These are phyloP conservation scores for Coryphaenoides rupestris DNA, from an alignment of 2,113 vertebrate genomes.

Conservation along the genomic window DNA sequence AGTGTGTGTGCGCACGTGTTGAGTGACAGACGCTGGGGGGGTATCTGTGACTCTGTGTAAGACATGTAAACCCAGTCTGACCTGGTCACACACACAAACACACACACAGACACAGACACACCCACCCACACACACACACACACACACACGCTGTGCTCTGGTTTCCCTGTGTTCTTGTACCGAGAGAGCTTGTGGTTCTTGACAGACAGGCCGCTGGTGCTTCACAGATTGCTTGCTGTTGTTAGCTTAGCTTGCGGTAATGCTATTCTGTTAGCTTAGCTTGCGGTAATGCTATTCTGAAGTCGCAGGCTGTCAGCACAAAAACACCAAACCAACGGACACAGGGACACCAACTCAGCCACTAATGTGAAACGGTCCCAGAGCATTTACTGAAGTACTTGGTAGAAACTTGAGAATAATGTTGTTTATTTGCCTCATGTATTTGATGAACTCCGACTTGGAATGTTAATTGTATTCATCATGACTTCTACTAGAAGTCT, in stretches of 20 bases:
- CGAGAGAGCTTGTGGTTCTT: conserved; percentile 39
- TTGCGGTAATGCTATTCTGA: conserved; percentile 2
- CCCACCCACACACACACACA: conserved; percentile 13
- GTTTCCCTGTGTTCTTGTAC: conserved; percentile 38
- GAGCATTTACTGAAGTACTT: not conserved
- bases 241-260: conserved; percentile 4
- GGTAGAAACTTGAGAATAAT: not conserved
- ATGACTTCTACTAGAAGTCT: too few relatives aligned
- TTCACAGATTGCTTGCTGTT: conserved; percentile 5
- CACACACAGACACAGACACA: conserved; percentile 5
- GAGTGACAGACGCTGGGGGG: conserved; percentile 1
- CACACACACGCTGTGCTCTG: conserved; percentile 44
- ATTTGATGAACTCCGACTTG: too few relatives aligned
- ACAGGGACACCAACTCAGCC: not conserved
- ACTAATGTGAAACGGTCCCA: not conserved
- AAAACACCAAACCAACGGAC: not conserved
- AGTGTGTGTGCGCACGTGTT: conserved; percentile 18
- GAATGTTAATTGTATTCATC: too few relatives aligned
- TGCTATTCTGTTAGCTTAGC: too few relatives aligned
- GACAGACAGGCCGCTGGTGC: conserved; percentile 14
- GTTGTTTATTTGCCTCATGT: too few relatives aligned
- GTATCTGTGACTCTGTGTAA: conserved; percentile 77
- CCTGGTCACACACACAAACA: conserved; percentile 28
- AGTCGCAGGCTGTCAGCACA: conserved; percentile 5
- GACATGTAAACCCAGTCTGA: conserved; percentile 69